A percentile compares a stretch with the other conserved stretches of the same genome.
Evolutionary conservation across 2,888 invertebrate species (phyloP).

Genomic region (Lasioglossum morio): DNA sequence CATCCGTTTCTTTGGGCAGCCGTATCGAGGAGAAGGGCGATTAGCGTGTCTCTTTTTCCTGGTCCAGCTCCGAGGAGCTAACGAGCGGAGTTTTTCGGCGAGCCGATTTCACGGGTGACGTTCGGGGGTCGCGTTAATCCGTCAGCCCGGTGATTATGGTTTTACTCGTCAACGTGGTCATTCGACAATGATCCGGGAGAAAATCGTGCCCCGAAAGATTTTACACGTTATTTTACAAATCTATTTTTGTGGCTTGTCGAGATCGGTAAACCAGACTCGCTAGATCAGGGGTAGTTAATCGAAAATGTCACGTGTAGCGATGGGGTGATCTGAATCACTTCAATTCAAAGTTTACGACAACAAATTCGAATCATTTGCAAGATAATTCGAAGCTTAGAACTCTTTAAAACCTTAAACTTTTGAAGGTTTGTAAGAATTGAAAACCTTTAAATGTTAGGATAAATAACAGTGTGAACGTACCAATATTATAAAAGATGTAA

Average conservation of each 20-base stretch:
- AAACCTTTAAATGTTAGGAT: no score
- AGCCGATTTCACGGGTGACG: conserved; percentile 42
- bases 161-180: conserved; percentile 1
- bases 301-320: no score
- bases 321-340: no score
- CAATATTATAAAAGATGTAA: no score
- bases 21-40: conserved; percentile 19
- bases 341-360: no score
- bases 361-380: no score
- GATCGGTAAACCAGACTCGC: not conserved
- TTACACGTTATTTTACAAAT: not conserved
- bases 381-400: no score
- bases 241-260: not conserved
- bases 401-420: no score
- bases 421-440: no score
- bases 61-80: conserved; percentile 21
- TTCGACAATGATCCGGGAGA: not conserved
- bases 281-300: no score
- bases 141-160: conserved; percentile 19
- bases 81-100: conserved; percentile 51
- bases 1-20: not conserved
- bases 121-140: conserved; percentile 30
- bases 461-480: no score
- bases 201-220: conserved; percentile 4
- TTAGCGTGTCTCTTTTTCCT: conserved; percentile 44